phyloP scores from a whole-genome alignment of 2,888 invertebrate species.

The Neocrepidodera transversa region DNA sequence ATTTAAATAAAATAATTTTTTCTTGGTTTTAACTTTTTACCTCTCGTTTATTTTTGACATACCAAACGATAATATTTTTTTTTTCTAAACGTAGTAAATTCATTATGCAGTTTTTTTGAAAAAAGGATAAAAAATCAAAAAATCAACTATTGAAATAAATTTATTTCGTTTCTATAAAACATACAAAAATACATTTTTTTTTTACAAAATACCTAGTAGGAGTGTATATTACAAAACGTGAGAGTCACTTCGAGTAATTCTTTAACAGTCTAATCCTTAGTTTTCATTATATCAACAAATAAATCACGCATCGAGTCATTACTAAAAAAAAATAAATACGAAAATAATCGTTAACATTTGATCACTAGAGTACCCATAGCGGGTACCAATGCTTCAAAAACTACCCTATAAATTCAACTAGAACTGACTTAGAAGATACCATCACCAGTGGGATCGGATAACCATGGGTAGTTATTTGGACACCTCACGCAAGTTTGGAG shows the following conservation, averaged over 20 bases:
- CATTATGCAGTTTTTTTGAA: too few species aligned
- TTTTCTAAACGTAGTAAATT: too few species aligned
- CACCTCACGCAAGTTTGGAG: conserved; percentile 92
- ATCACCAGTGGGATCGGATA: conserved; percentile 90
- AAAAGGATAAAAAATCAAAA: not conserved
- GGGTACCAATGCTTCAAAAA: conserved; percentile 46
- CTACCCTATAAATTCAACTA: conserved; percentile 48
- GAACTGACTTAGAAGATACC: conserved; percentile 79
- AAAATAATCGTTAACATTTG: conserved; percentile 49
- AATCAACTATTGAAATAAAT: conserved; percentile 18
- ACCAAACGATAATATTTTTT: too few species aligned
- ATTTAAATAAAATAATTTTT: too few species aligned
- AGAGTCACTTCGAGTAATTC: conserved; percentile 45
- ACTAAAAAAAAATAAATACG: conserved; percentile 56
- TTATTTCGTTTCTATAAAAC: conserved; percentile 31
- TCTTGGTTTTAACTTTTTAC: too few species aligned
- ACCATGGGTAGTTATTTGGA: conserved; percentile 94
- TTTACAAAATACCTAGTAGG: conserved; percentile 47
- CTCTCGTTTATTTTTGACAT: too few species aligned
- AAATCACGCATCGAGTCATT: conserved; percentile 58
- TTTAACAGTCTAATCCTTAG: conserved; percentile 54
- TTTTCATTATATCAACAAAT: conserved; percentile 54
- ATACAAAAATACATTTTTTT: conserved; percentile 40
- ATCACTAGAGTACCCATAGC: conserved; percentile 47
- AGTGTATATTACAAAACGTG: conserved; percentile 51